Evolutionary conservation across 2,797 vertebrate genomes (phyloP).

Genomic region (Eidolon dupreanum): DNA sequence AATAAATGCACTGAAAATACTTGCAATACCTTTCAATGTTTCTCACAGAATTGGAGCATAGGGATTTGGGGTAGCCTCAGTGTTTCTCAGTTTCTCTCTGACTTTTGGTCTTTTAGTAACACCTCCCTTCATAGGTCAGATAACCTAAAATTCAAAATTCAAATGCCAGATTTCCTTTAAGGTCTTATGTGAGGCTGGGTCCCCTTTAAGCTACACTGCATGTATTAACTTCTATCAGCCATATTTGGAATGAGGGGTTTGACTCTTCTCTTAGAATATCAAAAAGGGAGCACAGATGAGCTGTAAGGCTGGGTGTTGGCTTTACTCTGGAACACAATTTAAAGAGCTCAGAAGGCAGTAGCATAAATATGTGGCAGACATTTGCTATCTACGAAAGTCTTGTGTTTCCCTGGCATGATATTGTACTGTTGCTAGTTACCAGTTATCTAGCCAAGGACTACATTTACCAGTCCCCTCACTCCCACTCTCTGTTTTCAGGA

Average conservation of each 20-base stretch:
- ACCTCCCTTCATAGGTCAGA: neutral
- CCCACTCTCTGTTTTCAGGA: neutral
- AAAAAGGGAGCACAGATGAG: neutral
- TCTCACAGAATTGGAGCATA: neutral
- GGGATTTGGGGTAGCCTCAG: neutral
- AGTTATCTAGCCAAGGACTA: neutral
- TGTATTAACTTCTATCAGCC: neutral
- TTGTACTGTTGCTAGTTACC: neutral
- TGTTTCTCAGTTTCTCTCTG: neutral
- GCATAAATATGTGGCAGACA: neutral
- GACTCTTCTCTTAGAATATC: neutral
- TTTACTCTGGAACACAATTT: neutral
- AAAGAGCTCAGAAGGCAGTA: neutral
- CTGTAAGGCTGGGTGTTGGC: neutral
- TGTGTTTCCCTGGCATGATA: neutral
- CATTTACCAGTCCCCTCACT: neutral
- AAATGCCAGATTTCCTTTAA: neutral
- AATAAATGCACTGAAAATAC: neutral
- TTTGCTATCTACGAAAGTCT: neutral
- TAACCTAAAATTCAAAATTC: neutral
- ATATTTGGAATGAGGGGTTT: neutral
- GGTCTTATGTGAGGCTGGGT: neutral
- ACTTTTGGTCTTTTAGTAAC: neutral
- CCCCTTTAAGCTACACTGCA: neutral
- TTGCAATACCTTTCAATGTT: neutral